Evolutionary conservation across 1,140 invertebrate species (phyloP).

Genomic region (Rhopalosiphum maidis): DNA sequence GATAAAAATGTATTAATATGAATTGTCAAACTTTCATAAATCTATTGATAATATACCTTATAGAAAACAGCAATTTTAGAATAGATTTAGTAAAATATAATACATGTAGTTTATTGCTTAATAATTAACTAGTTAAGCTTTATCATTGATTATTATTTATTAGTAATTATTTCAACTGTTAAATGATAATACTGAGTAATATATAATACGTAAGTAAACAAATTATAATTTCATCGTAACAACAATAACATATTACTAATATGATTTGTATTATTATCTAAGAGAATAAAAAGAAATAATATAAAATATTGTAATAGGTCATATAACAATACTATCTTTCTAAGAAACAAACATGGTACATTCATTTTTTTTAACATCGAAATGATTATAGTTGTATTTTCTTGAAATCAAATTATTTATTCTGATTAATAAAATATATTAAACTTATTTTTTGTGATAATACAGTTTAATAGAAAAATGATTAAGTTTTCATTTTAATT

Average conservation of each 20-base stretch:
- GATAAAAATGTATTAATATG: too few relatives aligned
- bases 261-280: neutral
- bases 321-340: neutral
- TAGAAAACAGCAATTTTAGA: too few relatives aligned
- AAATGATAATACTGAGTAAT: neutral
- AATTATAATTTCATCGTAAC: neutral
- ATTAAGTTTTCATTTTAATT: neutral
- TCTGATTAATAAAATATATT: neutral
- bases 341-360: neutral
- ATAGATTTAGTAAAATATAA: neutral
- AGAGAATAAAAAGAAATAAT: neutral
- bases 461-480: neutral
- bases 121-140: neutral
- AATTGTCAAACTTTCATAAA: too few relatives aligned
- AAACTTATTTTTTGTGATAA: neutral
- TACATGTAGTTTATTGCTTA: neutral
- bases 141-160: neutral
- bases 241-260: neutral
- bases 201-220: neutral
- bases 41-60: neutral
- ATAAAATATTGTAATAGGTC: neutral
- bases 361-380: neutral
- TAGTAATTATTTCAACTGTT: neutral
- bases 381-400: neutral
- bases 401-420: neutral